Evolutionary conservation across 2,113 vertebrate genomes (phyloP).

Genomic region (Chloropsis cyanopogon): DNA sequence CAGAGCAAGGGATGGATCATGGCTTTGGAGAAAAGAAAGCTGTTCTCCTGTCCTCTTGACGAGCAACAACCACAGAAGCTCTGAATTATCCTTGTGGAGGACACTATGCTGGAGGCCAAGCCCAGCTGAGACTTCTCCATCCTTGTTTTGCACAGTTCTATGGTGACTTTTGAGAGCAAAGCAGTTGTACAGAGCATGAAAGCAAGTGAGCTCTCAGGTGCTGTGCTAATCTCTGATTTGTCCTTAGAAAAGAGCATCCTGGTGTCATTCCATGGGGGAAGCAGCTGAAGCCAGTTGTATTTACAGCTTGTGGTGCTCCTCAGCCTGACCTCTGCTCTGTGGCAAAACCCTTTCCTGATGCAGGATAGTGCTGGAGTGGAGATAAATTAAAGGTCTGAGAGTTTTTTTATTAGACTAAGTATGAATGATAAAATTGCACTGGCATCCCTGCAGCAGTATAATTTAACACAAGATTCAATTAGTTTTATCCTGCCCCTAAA

Average conservation of each 20-base stretch:
- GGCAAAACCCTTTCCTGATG: background rate
- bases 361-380: background rate
- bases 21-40: background rate
- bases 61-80: background rate
- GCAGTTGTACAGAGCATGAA: background rate
- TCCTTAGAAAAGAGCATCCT: background rate
- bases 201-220: background rate
- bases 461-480: background rate
- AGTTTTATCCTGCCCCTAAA: background rate
- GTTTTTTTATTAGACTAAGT: background rate
- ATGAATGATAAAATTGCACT: conserved; percentile 16
- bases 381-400: conserved; percentile 12
- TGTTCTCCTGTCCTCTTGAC: background rate
- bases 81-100: background rate
- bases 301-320: background rate
- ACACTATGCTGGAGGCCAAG: background rate
- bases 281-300: background rate
- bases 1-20: accelerated
- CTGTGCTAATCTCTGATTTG: background rate
- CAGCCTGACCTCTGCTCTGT: background rate
- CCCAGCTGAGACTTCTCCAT: background rate
- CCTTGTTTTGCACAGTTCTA: background rate
- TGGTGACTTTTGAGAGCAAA: background rate
- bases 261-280: background rate
- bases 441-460: background rate